Evolutionary conservation across 2,888 invertebrate species (phyloP), one percentile per base, ranked within the genome.

Genomic region (Automeris io): DNA sequence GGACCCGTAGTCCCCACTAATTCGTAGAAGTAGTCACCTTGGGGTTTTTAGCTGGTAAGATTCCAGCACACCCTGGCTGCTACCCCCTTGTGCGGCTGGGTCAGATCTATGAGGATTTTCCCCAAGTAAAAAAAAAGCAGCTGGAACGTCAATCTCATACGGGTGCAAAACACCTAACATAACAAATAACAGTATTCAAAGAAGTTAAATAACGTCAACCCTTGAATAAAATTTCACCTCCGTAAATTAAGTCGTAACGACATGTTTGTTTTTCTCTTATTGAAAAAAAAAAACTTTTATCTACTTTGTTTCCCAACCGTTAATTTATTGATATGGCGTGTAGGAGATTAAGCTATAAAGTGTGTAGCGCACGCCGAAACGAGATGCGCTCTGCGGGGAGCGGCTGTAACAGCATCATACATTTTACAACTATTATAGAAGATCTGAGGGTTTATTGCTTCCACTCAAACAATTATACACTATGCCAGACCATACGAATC

Each of bases 311-410:
- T 70, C 60, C 53, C 49, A 62, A 62, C 51, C 51, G 60, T 61
- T 72, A 76, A 79, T 81, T 81, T 81, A 83, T 82, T 74, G 75
- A 69, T 73, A 77, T 74, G 59, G 71, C 71, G 65, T 70, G 69
- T 70, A 62, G 60, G 62, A 77, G 82, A 86, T 83, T 82, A 82
- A 85, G 85, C 76, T 70, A 82, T 86, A 85, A 85, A 85, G 70
- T 60, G 45, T 43, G 52, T 59, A 55, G 60, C 54, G 63, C 64
- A 62, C 55, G 60, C 51, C 43, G 43, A 38, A 67, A 67, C 68
- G 65, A 69, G 78, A 71, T 61, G 78, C 78, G 79, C 85, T 42
- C 85, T 51, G 67, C 83, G 77, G 83, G 85, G 72, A 50, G 65
- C 69, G 51, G 49, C 61, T 58, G 61, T 47, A 54, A 56, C 54